These are phyloP conservation scores for Lerema accius DNA, from an alignment of 1,140 invertebrate species.

Conservation along the genomic window DNA sequence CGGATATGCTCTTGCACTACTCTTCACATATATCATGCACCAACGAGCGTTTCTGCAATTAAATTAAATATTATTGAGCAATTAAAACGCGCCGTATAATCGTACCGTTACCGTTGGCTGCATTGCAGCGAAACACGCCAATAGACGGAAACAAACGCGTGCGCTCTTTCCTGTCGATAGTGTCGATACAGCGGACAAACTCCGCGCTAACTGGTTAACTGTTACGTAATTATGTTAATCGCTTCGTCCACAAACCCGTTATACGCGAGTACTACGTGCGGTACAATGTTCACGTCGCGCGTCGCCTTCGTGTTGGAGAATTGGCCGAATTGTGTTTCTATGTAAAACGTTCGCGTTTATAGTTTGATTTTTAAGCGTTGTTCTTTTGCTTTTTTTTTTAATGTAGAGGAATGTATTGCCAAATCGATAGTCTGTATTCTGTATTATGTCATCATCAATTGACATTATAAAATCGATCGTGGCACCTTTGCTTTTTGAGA, in stretches of 20 bases:
- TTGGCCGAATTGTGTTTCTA: too few relatives aligned
- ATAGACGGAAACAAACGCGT: slow-evolving; percentile 24
- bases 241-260: slow-evolving; percentile 18
- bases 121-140: slow-evolving; percentile 10
- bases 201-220: slow-evolving; percentile 8
- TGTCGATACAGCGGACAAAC: slow-evolving; percentile 30
- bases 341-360: too few relatives aligned
- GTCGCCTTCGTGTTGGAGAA: slow-evolving; percentile 1
- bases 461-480: too few relatives aligned
- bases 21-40: too few relatives aligned
- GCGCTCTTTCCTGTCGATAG: slow-evolving; percentile 26
- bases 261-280: background rate
- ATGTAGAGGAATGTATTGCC: too few relatives aligned
- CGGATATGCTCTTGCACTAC: too few relatives aligned
- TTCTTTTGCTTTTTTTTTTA: too few relatives aligned
- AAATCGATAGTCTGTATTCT: too few relatives aligned
- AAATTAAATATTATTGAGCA: slow-evolving; percentile 15
- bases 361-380: too few relatives aligned
- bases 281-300: background rate
- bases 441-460: too few relatives aligned
- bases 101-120: background rate
- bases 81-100: slow-evolving; percentile 12
- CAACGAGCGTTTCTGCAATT: background rate
- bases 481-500: too few relatives aligned
- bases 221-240: slow-evolving; percentile 40